These are phyloP conservation scores for Sphenodon punctatus DNA, from an alignment of 2,797 vertebrate genomes.

Conservation along the genomic window DNA sequence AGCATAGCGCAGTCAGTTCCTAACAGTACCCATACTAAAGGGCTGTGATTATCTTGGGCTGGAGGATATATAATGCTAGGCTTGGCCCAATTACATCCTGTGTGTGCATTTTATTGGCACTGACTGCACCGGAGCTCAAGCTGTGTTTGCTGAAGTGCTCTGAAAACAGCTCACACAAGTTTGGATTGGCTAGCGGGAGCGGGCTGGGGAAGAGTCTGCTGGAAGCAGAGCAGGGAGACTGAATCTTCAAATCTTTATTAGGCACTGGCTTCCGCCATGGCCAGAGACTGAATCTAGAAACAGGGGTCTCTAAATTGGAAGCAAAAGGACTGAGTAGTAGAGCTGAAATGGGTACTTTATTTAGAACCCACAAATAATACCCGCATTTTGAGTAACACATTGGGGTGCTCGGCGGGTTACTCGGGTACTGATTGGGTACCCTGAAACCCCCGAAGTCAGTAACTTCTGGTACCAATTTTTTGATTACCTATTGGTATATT, in stretches of 20 bases:
- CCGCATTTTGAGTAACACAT: no score
- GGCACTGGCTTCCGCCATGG: no score
- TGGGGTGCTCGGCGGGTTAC: no score
- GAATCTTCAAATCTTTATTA: no score
- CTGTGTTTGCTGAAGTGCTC: slow-evolving; percentile 16
- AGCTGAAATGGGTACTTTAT: no score
- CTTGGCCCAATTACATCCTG: neutral
- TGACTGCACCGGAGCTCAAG: neutral
- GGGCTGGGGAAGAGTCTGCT: neutral
- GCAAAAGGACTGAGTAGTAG: no score
- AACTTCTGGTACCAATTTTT: no score
- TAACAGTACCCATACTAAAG: neutral
- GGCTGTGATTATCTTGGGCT: neutral
- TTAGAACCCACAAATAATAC: no score
- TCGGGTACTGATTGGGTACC: no score
- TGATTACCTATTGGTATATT: no score
- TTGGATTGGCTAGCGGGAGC: neutral
- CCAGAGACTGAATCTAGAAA: slow-evolving; percentile 14
- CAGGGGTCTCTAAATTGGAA: neutral
- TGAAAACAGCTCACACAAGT: slow-evolving; percentile 11
- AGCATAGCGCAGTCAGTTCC: neutral
- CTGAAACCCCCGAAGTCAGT: no score
- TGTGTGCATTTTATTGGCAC: neutral
- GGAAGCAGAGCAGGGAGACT: no score
- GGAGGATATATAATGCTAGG: slow-evolving; percentile 1